Percentiles rank a stretch among this genome's conserved stretches.
Conservation (phyloP, 2,797 vertebrate genomes). For the Lophius americanus region DNA sequence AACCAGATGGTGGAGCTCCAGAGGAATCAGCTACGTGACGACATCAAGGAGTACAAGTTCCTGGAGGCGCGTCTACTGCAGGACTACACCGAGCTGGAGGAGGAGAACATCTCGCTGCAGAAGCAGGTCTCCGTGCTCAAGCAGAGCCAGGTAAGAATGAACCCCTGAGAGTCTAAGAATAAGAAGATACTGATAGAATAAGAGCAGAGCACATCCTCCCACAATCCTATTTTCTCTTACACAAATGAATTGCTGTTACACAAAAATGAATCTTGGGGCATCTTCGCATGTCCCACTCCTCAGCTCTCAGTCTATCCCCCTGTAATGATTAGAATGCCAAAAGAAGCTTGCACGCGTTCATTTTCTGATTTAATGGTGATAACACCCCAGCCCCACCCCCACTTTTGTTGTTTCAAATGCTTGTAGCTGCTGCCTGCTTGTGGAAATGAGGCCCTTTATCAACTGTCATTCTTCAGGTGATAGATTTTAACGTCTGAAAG, state of each 20-base stretch:
- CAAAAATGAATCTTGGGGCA: background rate
- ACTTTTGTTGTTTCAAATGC: background rate
- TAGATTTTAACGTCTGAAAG: constrained; percentile 4
- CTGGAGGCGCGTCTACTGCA: constrained; percentile 93
- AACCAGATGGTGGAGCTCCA: constrained; percentile 93
- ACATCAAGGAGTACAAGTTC: constrained; percentile 99
- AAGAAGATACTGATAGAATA: background rate
- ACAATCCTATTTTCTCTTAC: no score
- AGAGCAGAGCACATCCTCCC: background rate
- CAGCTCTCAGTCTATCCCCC: constrained; percentile 6
- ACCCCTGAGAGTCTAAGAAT: background rate
- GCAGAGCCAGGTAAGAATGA: constrained; percentile 90
- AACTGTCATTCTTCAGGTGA: constrained; percentile 9
- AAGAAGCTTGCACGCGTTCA: constrained; percentile 6
- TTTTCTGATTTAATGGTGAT: constrained; percentile 46
- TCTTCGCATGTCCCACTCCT: constrained; percentile 21
- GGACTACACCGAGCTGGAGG: constrained; percentile 97
- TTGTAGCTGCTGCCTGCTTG: background rate
- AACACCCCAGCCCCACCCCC: constrained; percentile 1
- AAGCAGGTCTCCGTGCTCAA: constrained; percentile 96
- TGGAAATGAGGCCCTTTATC: constrained; percentile 9
- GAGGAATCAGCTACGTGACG: constrained; percentile 91
- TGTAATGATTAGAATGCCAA: constrained; percentile 20
- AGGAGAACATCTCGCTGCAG: constrained; percentile 98
- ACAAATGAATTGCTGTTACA: no score